Base-by-base conservation (phyloP, 2,113 vertebrate genomes). In the Apaloderma vittatum region DNA sequence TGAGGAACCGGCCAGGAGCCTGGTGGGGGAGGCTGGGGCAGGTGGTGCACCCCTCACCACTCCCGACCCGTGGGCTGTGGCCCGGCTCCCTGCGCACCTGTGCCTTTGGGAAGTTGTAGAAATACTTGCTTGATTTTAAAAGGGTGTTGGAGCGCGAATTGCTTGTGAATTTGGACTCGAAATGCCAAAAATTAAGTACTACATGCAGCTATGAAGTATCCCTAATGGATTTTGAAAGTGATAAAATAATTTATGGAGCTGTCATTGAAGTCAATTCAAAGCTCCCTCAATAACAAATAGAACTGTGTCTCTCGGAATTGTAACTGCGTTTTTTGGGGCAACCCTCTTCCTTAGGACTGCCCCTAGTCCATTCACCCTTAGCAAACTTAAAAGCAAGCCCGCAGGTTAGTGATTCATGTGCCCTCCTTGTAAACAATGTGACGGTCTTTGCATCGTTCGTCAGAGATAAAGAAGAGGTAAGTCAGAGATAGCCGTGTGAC, bases 371-470 rank as follows among this genome's bases (percentile, higher is more conserved):
- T 61, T 90, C 63, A 54, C 22, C 10, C 10, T n/a, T 15, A 70
- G 45, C 61, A 94, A 49, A 86, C 48, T 81, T 71, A 88, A 91
- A 90, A 90, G 54, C 43, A 40, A 93, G 54, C 65, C 91, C 88
- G 40, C 36, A 70, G 73, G 63, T 84, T 85, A 90, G 66, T 75
- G 52, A 86, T 86, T 96, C 45, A 6, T 32, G 45, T 75, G 65
- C 40, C 52, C 51, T 61, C 45, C 27, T 62, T 79, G 19, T 7
- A 46, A 80, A 32, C 49, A 48, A 26, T 58, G 2, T 17, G 24
- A 57, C 70, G 34, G 24, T 45, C 63, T 85, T 92, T 58, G 51
- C 66, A 46, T 95, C 88, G 79, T 91, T 94, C n/a, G 3, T 83
- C 74, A 27, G 57, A 74, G 76, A 83, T 65, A 78, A 92, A 65